phyloP scores from a whole-genome alignment of 64 coral and sea anemone genomes.

The Porites lutea region DNA sequence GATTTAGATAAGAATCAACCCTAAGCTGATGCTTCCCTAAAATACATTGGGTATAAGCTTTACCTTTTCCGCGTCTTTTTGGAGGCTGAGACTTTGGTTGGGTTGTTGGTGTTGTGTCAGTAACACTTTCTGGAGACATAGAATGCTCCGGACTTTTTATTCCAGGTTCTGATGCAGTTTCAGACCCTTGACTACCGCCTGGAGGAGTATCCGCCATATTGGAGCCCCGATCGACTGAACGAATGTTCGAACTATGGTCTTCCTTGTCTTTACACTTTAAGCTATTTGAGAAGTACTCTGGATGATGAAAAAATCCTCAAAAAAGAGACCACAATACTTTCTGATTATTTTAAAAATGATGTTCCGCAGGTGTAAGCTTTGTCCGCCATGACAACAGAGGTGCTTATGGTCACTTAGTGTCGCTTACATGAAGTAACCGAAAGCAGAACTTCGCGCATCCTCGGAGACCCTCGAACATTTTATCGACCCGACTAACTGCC shows the following conservation, averaged over 20 bases:
- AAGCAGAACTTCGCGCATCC: too few relatives aligned
- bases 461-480: too few relatives aligned
- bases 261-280: not conserved
- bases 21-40: too few relatives aligned
- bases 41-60: too few relatives aligned
- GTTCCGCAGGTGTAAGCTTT: not conserved
- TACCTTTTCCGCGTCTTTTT: conserved; percentile 44
- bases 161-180: conserved; percentile 22
- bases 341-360: not conserved
- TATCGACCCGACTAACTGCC: too few relatives aligned
- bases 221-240: too few relatives aligned
- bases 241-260: not conserved
- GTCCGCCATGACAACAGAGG: conserved; percentile 24
- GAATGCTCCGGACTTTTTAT: conserved; percentile 20
- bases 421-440: not conserved
- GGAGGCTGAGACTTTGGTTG: conserved; percentile 32
- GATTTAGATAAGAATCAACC: too few relatives aligned
- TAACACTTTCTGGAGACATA: conserved; percentile 28
- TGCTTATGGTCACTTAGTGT: not conserved
- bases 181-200: conserved; percentile 23
- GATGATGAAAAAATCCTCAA: not conserved
- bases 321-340: too few relatives aligned
- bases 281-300: not conserved
- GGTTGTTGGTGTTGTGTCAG: not conserved
- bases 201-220: conserved; percentile 23